These are phyloP conservation scores for Octopus bimaculoides DNA, from an alignment of 1,140 invertebrate species.

Conservation along the genomic window DNA sequence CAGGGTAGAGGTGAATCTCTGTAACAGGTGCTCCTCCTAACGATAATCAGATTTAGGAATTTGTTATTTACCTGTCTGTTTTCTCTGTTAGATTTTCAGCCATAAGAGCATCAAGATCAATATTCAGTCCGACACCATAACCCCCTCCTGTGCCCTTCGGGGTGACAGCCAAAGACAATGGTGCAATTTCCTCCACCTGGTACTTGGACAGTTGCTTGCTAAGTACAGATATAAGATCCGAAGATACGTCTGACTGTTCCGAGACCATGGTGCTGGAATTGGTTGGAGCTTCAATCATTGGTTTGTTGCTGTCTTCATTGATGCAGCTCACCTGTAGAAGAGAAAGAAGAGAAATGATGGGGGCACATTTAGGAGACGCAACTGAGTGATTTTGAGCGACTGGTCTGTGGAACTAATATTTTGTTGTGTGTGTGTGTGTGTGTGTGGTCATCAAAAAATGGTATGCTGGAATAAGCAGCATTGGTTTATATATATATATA, in stretches of 20 bases:
- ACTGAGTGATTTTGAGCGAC: too few relatives aligned
- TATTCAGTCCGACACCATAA: slow-evolving; percentile 45
- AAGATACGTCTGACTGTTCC: not conserved
- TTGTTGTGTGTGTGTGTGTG: too few relatives aligned
- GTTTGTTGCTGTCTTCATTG: not conserved
- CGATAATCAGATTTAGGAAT: too few relatives aligned
- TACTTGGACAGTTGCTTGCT: slow-evolving; percentile 38
- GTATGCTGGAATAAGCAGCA: too few relatives aligned
- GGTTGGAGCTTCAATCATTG: not conserved
- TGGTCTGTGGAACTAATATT: too few relatives aligned
- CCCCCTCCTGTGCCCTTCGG: slow-evolving; percentile 49
- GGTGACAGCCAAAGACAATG: slow-evolving; percentile 41
- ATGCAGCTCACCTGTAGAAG: not conserved
- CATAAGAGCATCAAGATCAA: slow-evolving; percentile 42
- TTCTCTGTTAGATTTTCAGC: slow-evolving; percentile 30
- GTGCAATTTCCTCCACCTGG: slow-evolving; percentile 36
- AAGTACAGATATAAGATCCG: slow-evolving; percentile 36
- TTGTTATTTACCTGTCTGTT: slow-evolving; percentile 21
- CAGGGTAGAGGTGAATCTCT: too few relatives aligned
- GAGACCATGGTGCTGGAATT: not conserved
- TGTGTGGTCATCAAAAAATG: too few relatives aligned
- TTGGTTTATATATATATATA: too few relatives aligned
- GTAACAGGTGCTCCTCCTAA: too few relatives aligned
- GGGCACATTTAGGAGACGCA: not conserved
- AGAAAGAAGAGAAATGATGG: not conserved